Conservation (phyloP, 1,140 invertebrate genomes). For the Lanistes nyassanus region DNA sequence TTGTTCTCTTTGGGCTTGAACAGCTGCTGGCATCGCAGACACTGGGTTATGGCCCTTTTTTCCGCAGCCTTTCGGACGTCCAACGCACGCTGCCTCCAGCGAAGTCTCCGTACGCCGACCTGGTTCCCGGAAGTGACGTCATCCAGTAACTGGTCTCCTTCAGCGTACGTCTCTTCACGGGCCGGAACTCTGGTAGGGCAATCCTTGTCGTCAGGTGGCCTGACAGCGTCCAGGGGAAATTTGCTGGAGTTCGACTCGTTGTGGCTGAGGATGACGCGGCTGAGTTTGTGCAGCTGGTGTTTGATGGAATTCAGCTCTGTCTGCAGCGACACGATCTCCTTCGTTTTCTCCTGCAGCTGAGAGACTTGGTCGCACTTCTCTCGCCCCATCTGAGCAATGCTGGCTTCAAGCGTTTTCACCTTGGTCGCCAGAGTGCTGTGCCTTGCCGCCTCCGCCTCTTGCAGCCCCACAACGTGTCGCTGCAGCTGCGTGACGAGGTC, state of each 20-base stretch:
- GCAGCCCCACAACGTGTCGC: conserved; percentile 18
- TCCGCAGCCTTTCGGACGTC: not conserved
- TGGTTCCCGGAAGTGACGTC: conserved; percentile 35
- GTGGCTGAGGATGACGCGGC: conserved; percentile 44
- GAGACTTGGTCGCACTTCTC: conserved; percentile 35
- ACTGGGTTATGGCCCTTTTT: conserved; percentile 67
- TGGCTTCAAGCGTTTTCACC: not conserved
- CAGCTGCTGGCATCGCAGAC: conserved; percentile 49
- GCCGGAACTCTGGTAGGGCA: not conserved
- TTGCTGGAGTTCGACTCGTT: conserved; percentile 41
- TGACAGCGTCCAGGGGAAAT: conserved; percentile 45
- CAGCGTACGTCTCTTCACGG: conserved; percentile 43
- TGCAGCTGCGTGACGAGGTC: conserved; percentile 20
- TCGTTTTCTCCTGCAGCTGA: conserved; percentile 33
- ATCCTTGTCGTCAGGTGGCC: not conserved
- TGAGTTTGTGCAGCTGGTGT: conserved; percentile 38
- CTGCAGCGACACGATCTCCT: conserved; percentile 42
- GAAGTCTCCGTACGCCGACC: conserved; percentile 34
- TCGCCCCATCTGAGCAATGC: conserved; percentile 26
- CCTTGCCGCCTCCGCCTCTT: not conserved
- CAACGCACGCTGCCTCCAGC: conserved; percentile 29
- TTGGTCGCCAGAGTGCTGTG: not conserved
- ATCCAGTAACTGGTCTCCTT: conserved; percentile 44
- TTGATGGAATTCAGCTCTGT: conserved; percentile 39
- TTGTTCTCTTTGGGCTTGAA: conserved; percentile 51